Evolutionary conservation across 2,113 vertebrate species (phyloP).

Genomic region (Phalacrocorax brasilianus): DNA sequence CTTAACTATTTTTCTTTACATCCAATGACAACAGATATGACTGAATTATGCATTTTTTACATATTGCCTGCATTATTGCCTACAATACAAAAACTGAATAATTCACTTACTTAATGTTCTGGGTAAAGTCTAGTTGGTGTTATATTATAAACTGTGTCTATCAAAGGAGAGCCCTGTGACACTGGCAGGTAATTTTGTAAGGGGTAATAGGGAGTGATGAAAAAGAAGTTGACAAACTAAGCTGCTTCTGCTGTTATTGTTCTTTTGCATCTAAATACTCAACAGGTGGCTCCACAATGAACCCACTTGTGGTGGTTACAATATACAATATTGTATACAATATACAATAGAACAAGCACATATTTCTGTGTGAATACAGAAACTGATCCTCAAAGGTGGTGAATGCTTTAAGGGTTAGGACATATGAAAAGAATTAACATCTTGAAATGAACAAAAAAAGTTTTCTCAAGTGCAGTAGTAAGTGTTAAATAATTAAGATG

Average conservation of each 20-base stretch:
- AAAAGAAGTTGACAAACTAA: background rate
- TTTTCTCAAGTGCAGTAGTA: background rate
- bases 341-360: fast-evolving
- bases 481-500: background rate
- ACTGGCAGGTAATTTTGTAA: background rate
- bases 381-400: background rate
- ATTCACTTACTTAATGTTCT: background rate
- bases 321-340: too few species aligned
- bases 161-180: background rate
- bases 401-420: background rate
- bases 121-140: background rate
- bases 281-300: background rate
- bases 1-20: background rate
- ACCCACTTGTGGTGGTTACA: background rate
- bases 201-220: background rate
- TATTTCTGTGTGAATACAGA: background rate
- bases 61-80: background rate
- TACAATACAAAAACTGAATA: background rate
- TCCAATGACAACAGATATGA: background rate
- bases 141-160: background rate
- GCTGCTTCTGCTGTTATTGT: background rate
- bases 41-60: background rate
- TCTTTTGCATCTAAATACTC: background rate
- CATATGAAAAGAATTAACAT: background rate
- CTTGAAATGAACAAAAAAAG: background rate